Evolutionary conservation across 2,113 vertebrate genomes (phyloP), one percentile per base, ranked within the genome.

Genomic region (Micromys minutus): DNA sequence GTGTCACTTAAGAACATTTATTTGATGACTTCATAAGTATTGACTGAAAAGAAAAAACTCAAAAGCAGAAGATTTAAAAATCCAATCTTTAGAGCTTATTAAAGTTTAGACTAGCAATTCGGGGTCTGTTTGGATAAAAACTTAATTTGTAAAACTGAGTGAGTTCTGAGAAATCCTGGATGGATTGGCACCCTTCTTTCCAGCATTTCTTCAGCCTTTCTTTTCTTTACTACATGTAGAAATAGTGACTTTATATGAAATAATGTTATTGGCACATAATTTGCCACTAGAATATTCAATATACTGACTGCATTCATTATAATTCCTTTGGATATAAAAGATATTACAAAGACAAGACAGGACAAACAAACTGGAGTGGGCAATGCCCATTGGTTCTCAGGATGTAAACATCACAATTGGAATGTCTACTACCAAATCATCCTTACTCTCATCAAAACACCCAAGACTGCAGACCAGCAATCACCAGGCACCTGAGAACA

Each of bases 61-160:
- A 17, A n/a, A 47, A 3, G 5, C 42, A 22, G 67, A 79, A 69
- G 6, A 67, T 42, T 45, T 42, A 45, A 55, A 15, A 29, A 86
- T 67, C 12, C 24, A 74, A 57, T 81, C 8, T 76, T 79, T n/a
- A 88, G 16, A 74, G 59, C n/a, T 69, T 87, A 29, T 63, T 47
- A 69, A 52, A 89, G 31, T 63, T 50, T 76, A 50, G 15, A 39
- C 36, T 71, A 4, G 15, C 19, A 29, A 13, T 26, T 26, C 3
- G 39, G 7, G 0, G 0, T n/a, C 59, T 26, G 2, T 19, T 19
- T 10, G 12, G n/a, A 15, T 21, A 19, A 4, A 19, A 86, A 2
- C n/a, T 47, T 75, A 50, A 61, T 7, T 45, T n/a, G 6, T 55
- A 89, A 93, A 74, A 31, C 12, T 17, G 7, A 29, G 3, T 50